phyloP scores from a whole-genome alignment of 2,113 vertebrate species.

The Callionymus lyra region DNA sequence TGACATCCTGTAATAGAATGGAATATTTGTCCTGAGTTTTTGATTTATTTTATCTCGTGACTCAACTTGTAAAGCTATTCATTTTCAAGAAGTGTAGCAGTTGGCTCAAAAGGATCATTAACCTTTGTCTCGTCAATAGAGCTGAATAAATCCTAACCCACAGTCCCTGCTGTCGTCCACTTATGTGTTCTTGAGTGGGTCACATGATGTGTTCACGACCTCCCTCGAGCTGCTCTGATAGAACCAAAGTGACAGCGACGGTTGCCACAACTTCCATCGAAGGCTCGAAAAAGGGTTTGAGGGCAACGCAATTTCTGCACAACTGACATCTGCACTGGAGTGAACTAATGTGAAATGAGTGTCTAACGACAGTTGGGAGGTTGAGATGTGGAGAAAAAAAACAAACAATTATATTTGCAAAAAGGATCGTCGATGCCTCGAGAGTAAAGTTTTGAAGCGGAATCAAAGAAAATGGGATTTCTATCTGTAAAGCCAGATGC shows the following conservation, averaged over 20 bases:
- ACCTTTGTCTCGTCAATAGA: too few species aligned
- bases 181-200: slow-evolving; percentile 44
- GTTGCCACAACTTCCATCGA: slow-evolving; percentile 59
- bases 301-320: slow-evolving; percentile 56
- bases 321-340: slow-evolving; percentile 62
- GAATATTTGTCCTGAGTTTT: too few species aligned
- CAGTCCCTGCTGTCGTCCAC: slow-evolving; percentile 48
- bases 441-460: slow-evolving; percentile 1
- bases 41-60: too few species aligned
- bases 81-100: too few species aligned
- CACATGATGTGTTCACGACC: slow-evolving; percentile 57
- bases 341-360: slow-evolving; percentile 62
- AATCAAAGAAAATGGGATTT: slow-evolving; percentile 55
- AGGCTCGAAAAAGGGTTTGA: slow-evolving; percentile 53
- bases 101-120: too few species aligned
- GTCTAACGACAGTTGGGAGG: slow-evolving; percentile 46
- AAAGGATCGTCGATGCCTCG: too few species aligned
- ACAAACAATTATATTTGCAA: too few species aligned
- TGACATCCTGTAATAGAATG: too few species aligned
- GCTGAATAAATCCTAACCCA: slow-evolving; percentile 56
- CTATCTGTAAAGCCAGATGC: slow-evolving; percentile 54
- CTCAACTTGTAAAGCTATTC: too few species aligned
- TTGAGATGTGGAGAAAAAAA: too few species aligned
- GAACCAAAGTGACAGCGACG: slow-evolving; percentile 61
- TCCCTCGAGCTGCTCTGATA: slow-evolving; percentile 39